Conservation (phyloP, 2,797 vertebrate genomes). For the Hydrocynus forskahlii region DNA sequence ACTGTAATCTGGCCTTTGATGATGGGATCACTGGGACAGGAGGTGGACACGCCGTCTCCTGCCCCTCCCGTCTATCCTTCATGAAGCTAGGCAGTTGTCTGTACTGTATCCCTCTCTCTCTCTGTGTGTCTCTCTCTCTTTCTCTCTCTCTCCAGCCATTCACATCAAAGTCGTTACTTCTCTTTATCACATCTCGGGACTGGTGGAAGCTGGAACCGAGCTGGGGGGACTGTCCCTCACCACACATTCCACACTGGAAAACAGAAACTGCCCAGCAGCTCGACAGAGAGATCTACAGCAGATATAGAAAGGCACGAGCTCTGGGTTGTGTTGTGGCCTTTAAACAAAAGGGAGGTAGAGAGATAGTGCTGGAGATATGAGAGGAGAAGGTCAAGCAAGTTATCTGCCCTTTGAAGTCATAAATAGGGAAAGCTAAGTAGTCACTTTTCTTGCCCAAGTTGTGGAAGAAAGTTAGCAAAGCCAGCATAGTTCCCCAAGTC, state of each 20-base stretch:
- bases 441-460: constrained; percentile 2
- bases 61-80: constrained; percentile 58
- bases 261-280: constrained; percentile 50
- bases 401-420: constrained; percentile 52
- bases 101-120: constrained; percentile 38
- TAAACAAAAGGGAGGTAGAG: constrained; percentile 32
- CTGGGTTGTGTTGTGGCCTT: constrained; percentile 50
- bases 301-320: constrained; percentile 54
- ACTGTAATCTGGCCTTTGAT: constrained; percentile 60
- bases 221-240: constrained; percentile 42
- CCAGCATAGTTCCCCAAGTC: background rate
- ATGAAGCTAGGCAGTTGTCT: constrained; percentile 62
- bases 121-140: constrained; percentile 16
- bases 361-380: constrained; percentile 54
- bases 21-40: constrained; percentile 46
- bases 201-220: constrained; percentile 49
- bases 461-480: background rate
- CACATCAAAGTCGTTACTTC: constrained; percentile 57
- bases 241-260: constrained; percentile 35
- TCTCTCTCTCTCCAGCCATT: constrained; percentile 27
- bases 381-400: constrained; percentile 48
- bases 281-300: constrained; percentile 41
- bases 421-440: constrained; percentile 29
- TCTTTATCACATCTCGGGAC: constrained; percentile 55
- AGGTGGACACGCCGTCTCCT: constrained; percentile 59